A percentile compares a stretch with the other conserved stretches of the same genome.
Conservation (phyloP, 2,888 invertebrate genomes). For the Nebria brevicollis region DNA sequence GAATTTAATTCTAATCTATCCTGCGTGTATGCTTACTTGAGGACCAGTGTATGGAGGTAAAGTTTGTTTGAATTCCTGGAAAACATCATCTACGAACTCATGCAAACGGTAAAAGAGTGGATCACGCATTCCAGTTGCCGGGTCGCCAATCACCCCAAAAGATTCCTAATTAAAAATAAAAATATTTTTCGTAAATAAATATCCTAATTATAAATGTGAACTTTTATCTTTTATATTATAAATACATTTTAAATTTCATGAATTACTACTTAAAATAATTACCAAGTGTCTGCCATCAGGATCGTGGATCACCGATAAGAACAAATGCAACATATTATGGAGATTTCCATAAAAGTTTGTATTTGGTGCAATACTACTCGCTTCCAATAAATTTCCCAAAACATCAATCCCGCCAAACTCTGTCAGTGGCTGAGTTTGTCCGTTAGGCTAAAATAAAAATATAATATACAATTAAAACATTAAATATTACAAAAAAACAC, state of each 20-base stretch:
- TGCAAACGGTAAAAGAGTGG: constrained; percentile 92
- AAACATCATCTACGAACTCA: constrained; percentile 80
- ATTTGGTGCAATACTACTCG: constrained; percentile 76
- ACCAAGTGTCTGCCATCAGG: constrained; percentile 81
- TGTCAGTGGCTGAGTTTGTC: constrained; percentile 68
- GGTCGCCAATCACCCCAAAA: constrained; percentile 85
- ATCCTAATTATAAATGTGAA: too few species aligned
- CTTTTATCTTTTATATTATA: constrained; percentile 5
- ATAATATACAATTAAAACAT: constrained; percentile 5
- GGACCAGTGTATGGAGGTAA: constrained; percentile 72
- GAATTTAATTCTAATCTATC: not conserved
- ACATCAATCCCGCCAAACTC: constrained; percentile 79
- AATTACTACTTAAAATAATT: constrained; percentile 50
- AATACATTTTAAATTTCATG: not conserved
- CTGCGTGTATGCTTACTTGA: constrained; percentile 62
- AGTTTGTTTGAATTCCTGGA: constrained; percentile 77
- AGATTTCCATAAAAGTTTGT: constrained; percentile 78
- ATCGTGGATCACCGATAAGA: constrained; percentile 81
- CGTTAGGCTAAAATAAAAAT: constrained; percentile 65
- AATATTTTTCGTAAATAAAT: not conserved
- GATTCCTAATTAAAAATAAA: constrained; percentile 69
- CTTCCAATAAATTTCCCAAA: constrained; percentile 83
- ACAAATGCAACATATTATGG: constrained; percentile 85
- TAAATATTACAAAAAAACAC: not conserved
- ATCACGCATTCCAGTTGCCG: constrained; percentile 87